Conservation (phyloP, 2,113 vertebrate genomes). For the Otolemur garnettii region DNA sequence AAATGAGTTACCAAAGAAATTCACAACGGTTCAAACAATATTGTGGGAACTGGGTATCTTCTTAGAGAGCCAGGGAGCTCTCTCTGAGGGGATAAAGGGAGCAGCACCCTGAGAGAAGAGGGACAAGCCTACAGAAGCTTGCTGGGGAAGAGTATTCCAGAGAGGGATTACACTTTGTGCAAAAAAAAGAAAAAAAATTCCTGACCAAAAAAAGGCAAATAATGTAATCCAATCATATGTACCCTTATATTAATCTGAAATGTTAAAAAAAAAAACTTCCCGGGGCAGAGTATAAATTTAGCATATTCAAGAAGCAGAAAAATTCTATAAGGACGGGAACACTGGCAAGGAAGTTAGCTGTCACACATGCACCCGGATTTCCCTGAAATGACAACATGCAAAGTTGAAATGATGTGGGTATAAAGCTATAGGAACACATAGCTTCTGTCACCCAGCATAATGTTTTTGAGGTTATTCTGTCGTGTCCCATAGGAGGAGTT, state of each 20-base stretch:
- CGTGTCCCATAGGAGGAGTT: neutral
- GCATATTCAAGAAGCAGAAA: neutral
- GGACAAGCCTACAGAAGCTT: neutral
- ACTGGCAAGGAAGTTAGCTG: neutral
- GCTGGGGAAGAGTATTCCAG: neutral
- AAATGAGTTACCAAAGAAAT: slow-evolving; percentile 6
- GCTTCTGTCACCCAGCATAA: neutral
- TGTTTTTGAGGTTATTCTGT: neutral
- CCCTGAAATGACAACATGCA: neutral
- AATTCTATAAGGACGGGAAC: neutral
- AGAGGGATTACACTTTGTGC: neutral
- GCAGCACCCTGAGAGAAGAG: neutral
- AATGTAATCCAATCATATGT: too few species aligned
- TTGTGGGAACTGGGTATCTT: neutral
- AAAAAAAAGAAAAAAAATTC: neutral
- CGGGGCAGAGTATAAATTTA: neutral
- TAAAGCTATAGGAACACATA: neutral
- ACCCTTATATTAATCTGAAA: too few species aligned
- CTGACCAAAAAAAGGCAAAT: too few species aligned
- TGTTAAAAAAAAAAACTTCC: neutral
- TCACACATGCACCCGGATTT: neutral
- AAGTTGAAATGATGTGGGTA: neutral
- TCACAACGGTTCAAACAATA: neutral
- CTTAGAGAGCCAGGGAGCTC: neutral
- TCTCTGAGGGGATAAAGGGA: neutral